These are phyloP conservation scores for Epiblema foenella DNA, from an alignment of 2,888 invertebrate species.

Conservation along the genomic window DNA sequence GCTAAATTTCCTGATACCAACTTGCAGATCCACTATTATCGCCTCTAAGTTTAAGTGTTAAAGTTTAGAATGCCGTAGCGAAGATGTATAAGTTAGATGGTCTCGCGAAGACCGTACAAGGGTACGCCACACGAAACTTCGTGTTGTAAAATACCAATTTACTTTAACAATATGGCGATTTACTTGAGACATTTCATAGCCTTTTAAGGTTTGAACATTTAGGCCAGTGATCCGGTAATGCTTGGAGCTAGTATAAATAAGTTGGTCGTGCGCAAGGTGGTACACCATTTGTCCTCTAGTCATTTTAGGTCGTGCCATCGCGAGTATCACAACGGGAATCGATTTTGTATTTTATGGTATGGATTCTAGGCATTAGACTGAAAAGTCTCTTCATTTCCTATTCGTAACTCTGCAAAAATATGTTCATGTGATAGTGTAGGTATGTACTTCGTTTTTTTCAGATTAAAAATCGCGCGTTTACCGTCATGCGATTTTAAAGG, in stretches of 20 bases:
- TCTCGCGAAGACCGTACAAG: conserved; percentile 60
- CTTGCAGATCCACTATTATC: background rate
- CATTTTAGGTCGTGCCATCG: conserved; percentile 63
- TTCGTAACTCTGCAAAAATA: background rate
- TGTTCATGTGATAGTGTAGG: no score
- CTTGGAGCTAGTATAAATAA: conserved; percentile 65
- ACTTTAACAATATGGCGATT: conserved; percentile 80
- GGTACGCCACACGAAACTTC: conserved; percentile 71
- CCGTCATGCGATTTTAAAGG: no score
- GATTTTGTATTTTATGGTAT: background rate
- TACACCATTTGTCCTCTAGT: conserved; percentile 63
- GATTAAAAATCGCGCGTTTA: no score
- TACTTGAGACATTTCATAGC: conserved; percentile 72
- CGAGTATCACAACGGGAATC: conserved; percentile 19
- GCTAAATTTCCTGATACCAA: conserved; percentile 32
- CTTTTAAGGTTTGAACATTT: conserved; percentile 76
- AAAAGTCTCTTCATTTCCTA: background rate
- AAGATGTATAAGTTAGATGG: conserved; percentile 50
- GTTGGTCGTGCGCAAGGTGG: conserved; percentile 53
- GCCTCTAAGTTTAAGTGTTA: conserved; percentile 41
- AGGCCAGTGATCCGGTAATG: conserved; percentile 70
- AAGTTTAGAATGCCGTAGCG: conserved; percentile 49
- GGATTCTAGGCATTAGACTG: background rate
- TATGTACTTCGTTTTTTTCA: no score
- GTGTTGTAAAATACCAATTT: conserved; percentile 81